Evolutionary conservation across 1,140 invertebrate species (phyloP).

Genomic region (Euborellia annulipes): DNA sequence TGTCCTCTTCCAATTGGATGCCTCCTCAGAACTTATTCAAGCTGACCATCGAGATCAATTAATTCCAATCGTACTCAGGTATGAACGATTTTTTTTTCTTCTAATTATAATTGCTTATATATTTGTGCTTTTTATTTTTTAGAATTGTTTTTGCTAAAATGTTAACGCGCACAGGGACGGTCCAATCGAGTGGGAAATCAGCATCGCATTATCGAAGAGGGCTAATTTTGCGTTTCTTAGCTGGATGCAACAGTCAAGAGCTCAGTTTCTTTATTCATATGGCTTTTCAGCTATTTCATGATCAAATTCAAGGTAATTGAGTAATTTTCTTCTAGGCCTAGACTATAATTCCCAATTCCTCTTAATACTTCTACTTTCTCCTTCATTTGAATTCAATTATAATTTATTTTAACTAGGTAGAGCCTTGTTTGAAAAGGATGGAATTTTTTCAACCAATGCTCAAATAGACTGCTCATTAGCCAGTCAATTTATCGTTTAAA

Average conservation of each 20-base stretch:
- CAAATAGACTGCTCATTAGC: no score
- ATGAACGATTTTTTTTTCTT: background rate
- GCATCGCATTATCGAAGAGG: constrained; percentile 50
- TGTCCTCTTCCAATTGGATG: constrained; percentile 57
- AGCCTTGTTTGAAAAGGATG: no score
- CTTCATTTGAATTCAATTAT: no score
- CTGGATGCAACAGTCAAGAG: constrained; percentile 61
- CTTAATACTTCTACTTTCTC: no score
- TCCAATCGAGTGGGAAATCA: constrained; percentile 50
- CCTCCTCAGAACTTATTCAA: constrained; percentile 45
- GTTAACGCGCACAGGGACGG: constrained; percentile 49
- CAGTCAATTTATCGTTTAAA: no score
- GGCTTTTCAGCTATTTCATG: constrained; percentile 57
- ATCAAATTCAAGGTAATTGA: constrained; percentile 36
- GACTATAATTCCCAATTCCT: no score
- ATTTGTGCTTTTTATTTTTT: constrained; percentile 2
- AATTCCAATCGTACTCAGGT: constrained; percentile 64
- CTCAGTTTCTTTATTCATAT: constrained; percentile 65
- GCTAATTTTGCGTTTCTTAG: constrained; percentile 68
- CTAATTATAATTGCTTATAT: background rate
- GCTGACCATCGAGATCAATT: constrained; percentile 55
- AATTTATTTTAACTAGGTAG: no score
- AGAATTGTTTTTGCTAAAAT: constrained; percentile 80
- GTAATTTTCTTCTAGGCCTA: constrained; percentile 9
- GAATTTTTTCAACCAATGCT: no score